Conservation (phyloP, 2,113 vertebrate genomes). For the Promerops cafer region DNA sequence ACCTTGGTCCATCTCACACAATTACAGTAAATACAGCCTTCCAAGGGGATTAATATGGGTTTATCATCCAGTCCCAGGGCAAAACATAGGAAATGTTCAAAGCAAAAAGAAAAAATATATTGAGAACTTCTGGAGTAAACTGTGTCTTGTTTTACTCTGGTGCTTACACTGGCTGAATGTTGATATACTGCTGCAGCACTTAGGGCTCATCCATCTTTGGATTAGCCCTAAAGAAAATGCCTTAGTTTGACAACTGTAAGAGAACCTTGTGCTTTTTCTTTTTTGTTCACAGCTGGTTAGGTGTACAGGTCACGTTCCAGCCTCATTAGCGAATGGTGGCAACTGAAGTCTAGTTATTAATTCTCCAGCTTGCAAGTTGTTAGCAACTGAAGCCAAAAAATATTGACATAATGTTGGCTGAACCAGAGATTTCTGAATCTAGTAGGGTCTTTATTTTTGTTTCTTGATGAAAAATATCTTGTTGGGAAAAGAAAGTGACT, state of each 20-base stretch:
- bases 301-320: conserved; percentile 24
- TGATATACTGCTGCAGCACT: background rate
- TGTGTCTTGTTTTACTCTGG: background rate
- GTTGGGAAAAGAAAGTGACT: background rate
- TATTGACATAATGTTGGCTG: background rate
- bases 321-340: conserved; percentile 27
- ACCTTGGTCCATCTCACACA: background rate
- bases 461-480: background rate
- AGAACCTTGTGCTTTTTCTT: background rate
- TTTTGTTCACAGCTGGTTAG: conserved; percentile 15
- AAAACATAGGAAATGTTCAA: background rate
- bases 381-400: background rate
- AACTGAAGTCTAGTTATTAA: conserved; percentile 42
- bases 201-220: background rate
- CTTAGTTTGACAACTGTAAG: conserved; percentile 21
- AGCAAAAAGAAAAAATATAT: background rate
- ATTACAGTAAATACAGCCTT: background rate
- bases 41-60: background rate
- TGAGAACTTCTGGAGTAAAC: background rate
- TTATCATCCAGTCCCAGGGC: background rate
- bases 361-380: conserved; percentile 22
- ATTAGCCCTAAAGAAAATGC: background rate
- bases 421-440: background rate
- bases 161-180: background rate
- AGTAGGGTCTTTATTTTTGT: background rate